Percentiles rank a stretch among this genome's conserved stretches.
Evolutionary conservation across 2,113 vertebrate genomes (phyloP).

Genomic region (Hippoglossus stenolepis): DNA sequence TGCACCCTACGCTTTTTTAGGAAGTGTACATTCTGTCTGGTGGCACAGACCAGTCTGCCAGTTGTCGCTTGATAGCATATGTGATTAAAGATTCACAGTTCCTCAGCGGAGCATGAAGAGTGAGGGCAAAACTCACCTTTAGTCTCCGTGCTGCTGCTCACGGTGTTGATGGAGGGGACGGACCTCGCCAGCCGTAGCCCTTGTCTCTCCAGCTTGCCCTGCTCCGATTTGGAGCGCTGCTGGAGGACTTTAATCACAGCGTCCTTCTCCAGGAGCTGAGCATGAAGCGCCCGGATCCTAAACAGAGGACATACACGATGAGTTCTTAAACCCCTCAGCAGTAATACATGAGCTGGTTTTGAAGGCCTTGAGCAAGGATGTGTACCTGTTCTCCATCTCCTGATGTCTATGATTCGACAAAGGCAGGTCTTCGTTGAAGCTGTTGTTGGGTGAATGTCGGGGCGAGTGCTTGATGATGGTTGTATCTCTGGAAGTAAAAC

Average conservation of each 20-base stretch:
- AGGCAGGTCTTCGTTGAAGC: constrained; percentile 93
- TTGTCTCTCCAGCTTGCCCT: constrained; percentile 68
- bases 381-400: constrained; percentile 97
- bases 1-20: constrained; percentile 57
- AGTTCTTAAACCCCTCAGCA: constrained; percentile 6
- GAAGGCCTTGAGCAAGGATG: no score
- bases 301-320: background rate
- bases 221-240: constrained; percentile 91
- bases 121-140: constrained; percentile 72
- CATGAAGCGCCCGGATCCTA: constrained; percentile 92
- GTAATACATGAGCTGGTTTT: no score
- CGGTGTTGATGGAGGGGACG: constrained; percentile 88
- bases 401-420: constrained; percentile 89
- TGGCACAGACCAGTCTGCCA: constrained; percentile 58
- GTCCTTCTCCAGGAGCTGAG: constrained; percentile 96
- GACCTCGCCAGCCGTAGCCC: constrained; percentile 90
- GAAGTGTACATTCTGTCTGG: constrained; percentile 74
- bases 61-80: constrained; percentile 66
- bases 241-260: constrained; percentile 96
- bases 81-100: constrained; percentile 40
- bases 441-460: constrained; percentile 90
- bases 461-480: constrained; percentile 97
- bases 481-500: constrained; percentile 85
- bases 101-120: constrained; percentile 7
- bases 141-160: constrained; percentile 26